Evolutionary conservation across 2,113 vertebrate species (phyloP).

Genomic region (Tetraodon nigroviridis): DNA sequence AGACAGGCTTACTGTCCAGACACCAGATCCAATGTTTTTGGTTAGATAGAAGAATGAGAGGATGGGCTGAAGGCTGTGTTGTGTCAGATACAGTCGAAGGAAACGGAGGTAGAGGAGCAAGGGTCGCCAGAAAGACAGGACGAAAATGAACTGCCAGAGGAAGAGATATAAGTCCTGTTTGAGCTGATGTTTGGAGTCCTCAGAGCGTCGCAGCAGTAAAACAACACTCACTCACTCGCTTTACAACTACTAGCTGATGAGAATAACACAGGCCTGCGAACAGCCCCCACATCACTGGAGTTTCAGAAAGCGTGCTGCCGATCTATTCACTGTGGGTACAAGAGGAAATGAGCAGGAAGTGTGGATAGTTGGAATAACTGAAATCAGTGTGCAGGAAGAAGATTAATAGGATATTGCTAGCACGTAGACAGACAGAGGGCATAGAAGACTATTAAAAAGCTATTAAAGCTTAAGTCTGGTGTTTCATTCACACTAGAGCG

Average conservation of each 20-base stretch:
- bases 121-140: conserved; percentile 53
- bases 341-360: conserved; percentile 28
- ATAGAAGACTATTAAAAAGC: neutral
- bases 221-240: conserved; percentile 69
- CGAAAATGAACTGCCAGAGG: conserved; percentile 56
- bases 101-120: conserved; percentile 30
- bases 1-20: conserved; percentile 31
- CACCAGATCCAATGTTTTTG: conserved; percentile 28
- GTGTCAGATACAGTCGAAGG: conserved; percentile 47
- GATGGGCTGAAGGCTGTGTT: conserved; percentile 28
- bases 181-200: conserved; percentile 58
- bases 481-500: conserved; percentile 17
- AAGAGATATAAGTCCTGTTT: conserved; percentile 64
- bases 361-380: conserved; percentile 42
- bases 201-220: conserved; percentile 63
- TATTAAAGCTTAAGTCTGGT: conserved; percentile 10
- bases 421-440: neutral
- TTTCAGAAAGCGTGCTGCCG: conserved; percentile 29
- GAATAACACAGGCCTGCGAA: conserved; percentile 68
- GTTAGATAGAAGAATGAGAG: conserved; percentile 34
- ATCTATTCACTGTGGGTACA: conserved; percentile 14
- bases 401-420: neutral
- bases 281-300: conserved; percentile 44
- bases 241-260: conserved; percentile 68
- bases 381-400: conserved; percentile 26